A percentile compares a stretch with the other conserved stretches of the same genome.
phyloP scores from a whole-genome alignment of 2,797 vertebrate genomes.

The Myoxocephalus aenaeus region DNA sequence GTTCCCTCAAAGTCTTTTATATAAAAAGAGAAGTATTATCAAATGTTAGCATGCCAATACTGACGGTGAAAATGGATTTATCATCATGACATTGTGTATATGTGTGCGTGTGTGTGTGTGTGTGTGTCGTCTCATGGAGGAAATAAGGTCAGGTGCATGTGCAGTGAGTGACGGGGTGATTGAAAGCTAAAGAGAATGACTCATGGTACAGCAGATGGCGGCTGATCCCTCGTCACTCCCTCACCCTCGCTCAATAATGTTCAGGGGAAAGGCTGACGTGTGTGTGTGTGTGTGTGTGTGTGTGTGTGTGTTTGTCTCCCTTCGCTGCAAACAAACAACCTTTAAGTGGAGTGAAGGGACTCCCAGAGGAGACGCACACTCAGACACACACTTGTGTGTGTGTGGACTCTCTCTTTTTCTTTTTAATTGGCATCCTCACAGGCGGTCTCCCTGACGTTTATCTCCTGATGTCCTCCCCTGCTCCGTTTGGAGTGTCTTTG shows the following conservation, averaged over 20 bases:
- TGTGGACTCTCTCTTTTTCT: conserved; percentile 46
- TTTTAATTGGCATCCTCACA: conserved; percentile 70
- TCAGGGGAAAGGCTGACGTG: conserved; percentile 55
- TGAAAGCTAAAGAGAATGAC: conserved; percentile 50
- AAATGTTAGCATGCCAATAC: background rate
- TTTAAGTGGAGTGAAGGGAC: conserved; percentile 50
- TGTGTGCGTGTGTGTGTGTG: background rate
- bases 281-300: conserved; percentile 20
- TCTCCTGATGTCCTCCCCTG: conserved; percentile 48
- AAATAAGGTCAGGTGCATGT: conserved; percentile 23
- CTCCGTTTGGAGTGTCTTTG: conserved; percentile 44
- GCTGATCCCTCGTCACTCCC: conserved; percentile 32
- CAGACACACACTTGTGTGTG: conserved; percentile 20
- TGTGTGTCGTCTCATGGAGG: background rate
- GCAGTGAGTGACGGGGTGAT: conserved; percentile 21
- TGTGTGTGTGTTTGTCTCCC: conserved; percentile 32
- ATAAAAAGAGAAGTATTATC: background rate
- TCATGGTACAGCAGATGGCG: conserved; percentile 58
- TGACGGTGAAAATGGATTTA: conserved; percentile 9
- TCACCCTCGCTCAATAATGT: conserved; percentile 21
- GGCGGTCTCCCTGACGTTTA: conserved; percentile 39
- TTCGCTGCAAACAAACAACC: conserved; percentile 52
- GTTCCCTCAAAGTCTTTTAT: background rate
- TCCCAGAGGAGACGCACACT: conserved; percentile 42
- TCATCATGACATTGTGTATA: background rate